phyloP scores from a whole-genome alignment of 2,797 vertebrate species.

The Amblyraja radiata region DNA sequence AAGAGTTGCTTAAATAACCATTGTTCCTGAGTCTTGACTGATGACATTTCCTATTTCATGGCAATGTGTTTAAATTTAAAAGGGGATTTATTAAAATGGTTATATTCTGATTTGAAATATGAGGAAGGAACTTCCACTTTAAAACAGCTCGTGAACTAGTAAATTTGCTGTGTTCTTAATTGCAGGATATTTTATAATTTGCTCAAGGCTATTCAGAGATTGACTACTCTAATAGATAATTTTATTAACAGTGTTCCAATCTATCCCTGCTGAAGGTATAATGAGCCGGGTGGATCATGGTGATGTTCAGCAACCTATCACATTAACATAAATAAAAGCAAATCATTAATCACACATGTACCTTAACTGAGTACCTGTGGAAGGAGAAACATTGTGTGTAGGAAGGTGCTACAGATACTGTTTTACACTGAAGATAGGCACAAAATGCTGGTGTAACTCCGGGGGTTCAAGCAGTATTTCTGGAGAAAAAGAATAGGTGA shows the following conservation, averaged over 20 bases:
- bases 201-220: constrained; percentile 3
- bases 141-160: neutral
- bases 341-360: neutral
- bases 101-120: neutral
- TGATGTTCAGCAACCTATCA: neutral
- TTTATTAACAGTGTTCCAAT: constrained; percentile 3
- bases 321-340: neutral
- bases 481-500: no score
- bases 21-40: neutral
- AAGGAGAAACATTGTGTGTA: neutral
- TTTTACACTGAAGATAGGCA: no score
- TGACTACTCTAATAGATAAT: constrained; percentile 6
- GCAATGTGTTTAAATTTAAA: neutral
- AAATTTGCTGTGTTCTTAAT: neutral
- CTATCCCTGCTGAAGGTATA: neutral
- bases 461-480: no score
- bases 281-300: neutral
- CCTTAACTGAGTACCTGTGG: neutral
- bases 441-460: no score
- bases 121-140: neutral
- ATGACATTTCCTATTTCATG: neutral
- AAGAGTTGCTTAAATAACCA: neutral
- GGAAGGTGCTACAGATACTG: no score
- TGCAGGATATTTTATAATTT: constrained; percentile 27
- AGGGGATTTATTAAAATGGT: neutral